Base-by-base conservation (phyloP, 2,888 invertebrate species). In the Atethmia centrago region DNA sequence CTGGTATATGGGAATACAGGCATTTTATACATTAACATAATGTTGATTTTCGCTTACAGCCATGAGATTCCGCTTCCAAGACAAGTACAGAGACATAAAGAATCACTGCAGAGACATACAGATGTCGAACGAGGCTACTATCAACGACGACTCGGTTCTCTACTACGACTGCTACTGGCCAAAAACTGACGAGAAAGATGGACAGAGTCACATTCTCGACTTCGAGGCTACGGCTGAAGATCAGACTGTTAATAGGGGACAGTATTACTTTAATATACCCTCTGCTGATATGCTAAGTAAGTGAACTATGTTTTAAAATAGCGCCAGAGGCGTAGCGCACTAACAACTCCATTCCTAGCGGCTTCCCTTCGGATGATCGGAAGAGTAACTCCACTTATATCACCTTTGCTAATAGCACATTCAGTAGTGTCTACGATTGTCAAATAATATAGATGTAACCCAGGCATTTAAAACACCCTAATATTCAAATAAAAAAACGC, bases 141-240 rank as follows among this genome's bases (percentile, higher is more conserved):
- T 96, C 8, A 93, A 95, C 53, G 95, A 95, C 53, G 92, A 93
- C 12, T 96, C 96, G 0, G 93, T 95, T 2, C 82, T 96, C 19
- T 96, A 95, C 83, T 96, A 96, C 70, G 95, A 96, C 73, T 96
- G 96, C 74, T 96, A 94, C 77, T 95, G 95, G 96, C 91, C 94
- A 0, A 84, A 88, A 25, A 91, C 92, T 0, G 93, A 94, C 28
- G 92, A 91, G 9, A 90, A 87, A 21, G 92, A 92, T 19, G 94
- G 93, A 0, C 94, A 92, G 70, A 95, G 94, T 51, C 94, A 95
- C 40, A 92, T 93, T 7, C 85, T 96, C 7, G 95, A 96, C 86
- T 96, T 95, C 77, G 95, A 95, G 72, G 96, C 96, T 0, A 84
- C 85, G 0, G 91, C 93, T 0, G 93, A 93, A 47, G 95, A 94